phyloP scores from a whole-genome alignment of 2,888 invertebrate species.

The Andrena minutula region DNA sequence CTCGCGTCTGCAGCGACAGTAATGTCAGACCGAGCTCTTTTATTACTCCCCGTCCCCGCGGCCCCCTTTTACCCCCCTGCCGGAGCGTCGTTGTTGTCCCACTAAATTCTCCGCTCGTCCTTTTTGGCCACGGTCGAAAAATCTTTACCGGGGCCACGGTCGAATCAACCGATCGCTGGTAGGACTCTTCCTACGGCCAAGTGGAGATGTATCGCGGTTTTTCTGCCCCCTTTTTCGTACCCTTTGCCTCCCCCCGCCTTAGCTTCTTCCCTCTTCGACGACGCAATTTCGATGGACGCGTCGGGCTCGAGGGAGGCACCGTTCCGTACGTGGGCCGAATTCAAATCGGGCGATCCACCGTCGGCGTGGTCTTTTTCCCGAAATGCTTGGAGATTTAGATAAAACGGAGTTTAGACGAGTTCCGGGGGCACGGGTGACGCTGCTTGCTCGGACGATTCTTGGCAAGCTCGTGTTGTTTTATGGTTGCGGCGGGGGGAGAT shows the following conservation, averaged over 20 bases:
- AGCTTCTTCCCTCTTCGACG: background rate
- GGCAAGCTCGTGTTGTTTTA: background rate
- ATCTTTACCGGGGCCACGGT: conserved; percentile 5
- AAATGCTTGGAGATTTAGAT: conserved; percentile 33
- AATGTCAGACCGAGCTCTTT: conserved; percentile 69
- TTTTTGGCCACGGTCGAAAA: conserved; percentile 20
- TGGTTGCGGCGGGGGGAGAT: background rate
- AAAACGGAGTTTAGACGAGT: conserved; percentile 13
- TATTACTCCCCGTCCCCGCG: conserved; percentile 51
- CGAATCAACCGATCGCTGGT: conserved; percentile 1
- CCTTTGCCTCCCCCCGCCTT: background rate
- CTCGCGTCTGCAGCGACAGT: conserved; percentile 70
- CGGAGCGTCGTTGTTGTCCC: conserved; percentile 2
- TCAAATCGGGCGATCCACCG: conserved; percentile 12
- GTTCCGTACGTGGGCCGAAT: conserved; percentile 46
- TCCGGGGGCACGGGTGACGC: background rate
- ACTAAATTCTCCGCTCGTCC: conserved; percentile 25
- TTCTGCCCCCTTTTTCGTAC: conserved; percentile 2
- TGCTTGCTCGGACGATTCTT: background rate
- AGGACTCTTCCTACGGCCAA: background rate
- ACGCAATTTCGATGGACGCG: background rate
- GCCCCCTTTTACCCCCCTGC: background rate
- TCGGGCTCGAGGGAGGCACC: background rate
- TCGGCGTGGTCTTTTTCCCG: background rate
- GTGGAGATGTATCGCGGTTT: conserved; percentile 7